Evolutionary conservation across 2,113 vertebrate genomes (phyloP), one percentile per base, ranked within the genome.

Genomic region (Actenoides hombroni): DNA sequence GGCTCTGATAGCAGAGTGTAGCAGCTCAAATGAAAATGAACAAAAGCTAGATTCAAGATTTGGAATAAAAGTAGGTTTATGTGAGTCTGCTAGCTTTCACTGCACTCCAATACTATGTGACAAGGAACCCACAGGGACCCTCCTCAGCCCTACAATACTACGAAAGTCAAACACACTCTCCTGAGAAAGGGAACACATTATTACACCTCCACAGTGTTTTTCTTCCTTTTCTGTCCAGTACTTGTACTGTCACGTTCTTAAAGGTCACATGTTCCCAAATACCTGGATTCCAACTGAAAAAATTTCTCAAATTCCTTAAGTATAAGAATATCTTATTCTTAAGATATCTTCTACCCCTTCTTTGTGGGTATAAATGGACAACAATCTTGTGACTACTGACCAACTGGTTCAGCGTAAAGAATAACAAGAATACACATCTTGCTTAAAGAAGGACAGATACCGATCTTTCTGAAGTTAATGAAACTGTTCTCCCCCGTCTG

Each of bases 41-140:
- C 33, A 65, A 76, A 92, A 94, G 94, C 80, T 28, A 91, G 74
- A 95, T 91, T 81, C 79, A 61, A 73, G 77, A 76, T 63, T 15
- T 75, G 73, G 64, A 95, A 94, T 91, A 86, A 60, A 35, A 56
- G 84, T 46, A 75, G 26, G 11, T 78, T 74, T 68, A 40, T 69
- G 28, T 4, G 29, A 93, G 33, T 33, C 46, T 93, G 42, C 35
- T 86, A 53, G 33, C 35, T 96, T 75, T 88, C 44, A 48, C 1
- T 68, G 51, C 71, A 65, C n/a, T 67, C 56, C 60, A 80, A 3
- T 2, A 20, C 33, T 79, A 31, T 2, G 13, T n/a, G 24, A 79
- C 21, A 26, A 70, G 49, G 46, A 79, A n/a, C 4, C 16, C 54
- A 29, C 0, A 1, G n/a, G 17, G 44, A 82, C 44, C 16, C 10